phyloP scores from a whole-genome alignment of 2,113 vertebrate genomes.

The Siniperca chuatsi region DNA sequence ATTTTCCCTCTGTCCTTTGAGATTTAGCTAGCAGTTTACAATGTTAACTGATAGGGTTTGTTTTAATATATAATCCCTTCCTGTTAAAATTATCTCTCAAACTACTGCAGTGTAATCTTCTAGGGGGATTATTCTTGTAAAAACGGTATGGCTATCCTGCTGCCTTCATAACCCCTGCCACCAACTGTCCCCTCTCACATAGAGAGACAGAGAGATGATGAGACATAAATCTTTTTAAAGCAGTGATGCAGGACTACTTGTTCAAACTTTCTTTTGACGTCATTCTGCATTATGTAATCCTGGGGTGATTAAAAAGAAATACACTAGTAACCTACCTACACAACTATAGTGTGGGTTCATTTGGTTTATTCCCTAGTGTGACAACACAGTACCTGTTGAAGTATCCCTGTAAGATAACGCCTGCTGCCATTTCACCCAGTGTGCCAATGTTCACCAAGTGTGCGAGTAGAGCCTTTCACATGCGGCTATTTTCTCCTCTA shows the following conservation, averaged over 20 bases:
- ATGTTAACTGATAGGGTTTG: constrained; percentile 59
- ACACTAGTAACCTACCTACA: neutral
- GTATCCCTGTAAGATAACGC: neutral
- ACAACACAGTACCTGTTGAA: neutral
- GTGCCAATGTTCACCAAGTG: neutral
- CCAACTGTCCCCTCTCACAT: neutral
- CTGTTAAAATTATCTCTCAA: constrained; percentile 60
- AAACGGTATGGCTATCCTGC: neutral
- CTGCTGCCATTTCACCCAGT: neutral
- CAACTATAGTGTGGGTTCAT: neutral
- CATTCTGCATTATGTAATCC: constrained; percentile 15
- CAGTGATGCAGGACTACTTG: constrained; percentile 6
- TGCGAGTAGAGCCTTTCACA: neutral
- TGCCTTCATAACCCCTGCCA: constrained; percentile 1
- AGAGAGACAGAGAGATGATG: neutral
- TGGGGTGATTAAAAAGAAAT: constrained; percentile 12
- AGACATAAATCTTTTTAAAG: constrained; percentile 31
- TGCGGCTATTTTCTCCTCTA: neutral
- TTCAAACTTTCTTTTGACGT: constrained; percentile 22
- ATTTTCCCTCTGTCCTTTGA: constrained; percentile 62
- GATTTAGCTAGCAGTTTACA: constrained; percentile 48
- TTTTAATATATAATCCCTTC: constrained; percentile 70
- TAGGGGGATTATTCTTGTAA: constrained; percentile 63
- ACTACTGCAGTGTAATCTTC: constrained; percentile 71
- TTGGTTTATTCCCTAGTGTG: neutral